Conservation (phyloP, 2,113 vertebrate genomes). For the Eulemur rufifrons region DNA sequence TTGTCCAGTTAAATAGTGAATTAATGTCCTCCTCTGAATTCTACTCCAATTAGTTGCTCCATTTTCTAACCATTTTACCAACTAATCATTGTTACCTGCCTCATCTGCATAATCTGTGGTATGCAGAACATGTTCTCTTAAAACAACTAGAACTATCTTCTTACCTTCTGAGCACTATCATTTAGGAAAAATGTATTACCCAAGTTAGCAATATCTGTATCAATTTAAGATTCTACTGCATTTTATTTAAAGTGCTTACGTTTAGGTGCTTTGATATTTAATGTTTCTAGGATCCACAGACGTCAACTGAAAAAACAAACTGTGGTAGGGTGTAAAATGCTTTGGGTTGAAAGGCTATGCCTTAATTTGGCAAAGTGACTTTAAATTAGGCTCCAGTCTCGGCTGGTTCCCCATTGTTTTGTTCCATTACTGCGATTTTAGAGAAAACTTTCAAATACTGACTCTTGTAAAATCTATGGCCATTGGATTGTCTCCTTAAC, state of each 20-base stretch:
- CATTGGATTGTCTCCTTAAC: slow-evolving; percentile 78
- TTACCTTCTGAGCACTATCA: background rate
- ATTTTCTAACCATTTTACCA: background rate
- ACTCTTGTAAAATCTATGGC: slow-evolving; percentile 79
- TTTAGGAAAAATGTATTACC: slow-evolving; percentile 33
- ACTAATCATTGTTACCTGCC: background rate
- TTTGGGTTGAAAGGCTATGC: slow-evolving; percentile 85
- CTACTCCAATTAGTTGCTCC: background rate
- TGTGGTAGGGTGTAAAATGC: slow-evolving; percentile 56
- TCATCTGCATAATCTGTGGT: background rate
- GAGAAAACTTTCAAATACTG: slow-evolving; percentile 83
- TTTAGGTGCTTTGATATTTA: slow-evolving; percentile 69
- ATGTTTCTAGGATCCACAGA: slow-evolving; percentile 59
- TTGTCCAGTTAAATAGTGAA: background rate
- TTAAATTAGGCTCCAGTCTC: slow-evolving; percentile 85
- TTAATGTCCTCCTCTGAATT: background rate
- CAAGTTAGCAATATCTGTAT: slow-evolving; percentile 38
- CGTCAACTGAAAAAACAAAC: slow-evolving; percentile 83
- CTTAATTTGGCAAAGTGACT: slow-evolving; percentile 84
- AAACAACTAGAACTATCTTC: slow-evolving; percentile 36
- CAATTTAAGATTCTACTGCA: slow-evolving; percentile 51
- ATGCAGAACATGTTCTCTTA: background rate
- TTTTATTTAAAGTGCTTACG: slow-evolving; percentile 69
- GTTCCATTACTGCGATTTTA: slow-evolving; percentile 83
- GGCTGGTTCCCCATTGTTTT: slow-evolving; percentile 87